Evolutionary conservation across 2,888 invertebrate species (phyloP).

Genomic region (Macrophya alboannulata): DNA sequence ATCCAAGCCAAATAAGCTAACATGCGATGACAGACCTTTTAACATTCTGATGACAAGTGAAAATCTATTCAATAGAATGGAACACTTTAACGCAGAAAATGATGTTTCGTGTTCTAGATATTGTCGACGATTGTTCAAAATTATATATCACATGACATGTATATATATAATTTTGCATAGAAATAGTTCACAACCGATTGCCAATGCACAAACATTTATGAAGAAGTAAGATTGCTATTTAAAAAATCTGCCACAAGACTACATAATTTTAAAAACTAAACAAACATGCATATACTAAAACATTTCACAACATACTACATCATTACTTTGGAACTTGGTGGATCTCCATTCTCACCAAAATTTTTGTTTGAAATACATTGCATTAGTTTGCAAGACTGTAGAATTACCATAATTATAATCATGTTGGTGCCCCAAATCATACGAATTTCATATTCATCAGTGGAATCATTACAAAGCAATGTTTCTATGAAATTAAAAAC

Average conservation of each 20-base stretch:
- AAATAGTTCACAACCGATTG: not conserved
- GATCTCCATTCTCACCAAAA: conserved; percentile 3
- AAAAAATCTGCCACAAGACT: conserved; percentile 58
- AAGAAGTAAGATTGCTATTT: conserved; percentile 4
- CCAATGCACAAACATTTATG: not conserved
- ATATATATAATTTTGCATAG: not conserved
- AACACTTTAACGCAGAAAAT: not conserved
- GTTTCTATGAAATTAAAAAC: not conserved
- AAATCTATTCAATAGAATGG: not conserved
- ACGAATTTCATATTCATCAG: not conserved
- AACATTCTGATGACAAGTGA: not conserved
- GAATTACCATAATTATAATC: not conserved
- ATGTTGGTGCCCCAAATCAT: not conserved
- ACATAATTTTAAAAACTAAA: conserved; percentile 50
- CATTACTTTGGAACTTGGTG: conserved; percentile 69
- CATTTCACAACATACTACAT: conserved; percentile 54
- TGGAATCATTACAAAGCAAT: not conserved
- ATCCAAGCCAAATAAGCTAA: conserved; percentile 46
- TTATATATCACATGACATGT: not conserved
- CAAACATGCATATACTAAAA: conserved; percentile 66
- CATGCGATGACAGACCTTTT: conserved; percentile 47
- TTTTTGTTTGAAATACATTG: not conserved
- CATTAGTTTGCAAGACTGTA: not conserved
- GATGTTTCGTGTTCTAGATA: not conserved
- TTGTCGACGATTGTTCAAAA: not conserved